Conservation (phyloP, 30 jellyfish, hydroid and myxozoan species). For the Aurelia coerulea region DNA sequence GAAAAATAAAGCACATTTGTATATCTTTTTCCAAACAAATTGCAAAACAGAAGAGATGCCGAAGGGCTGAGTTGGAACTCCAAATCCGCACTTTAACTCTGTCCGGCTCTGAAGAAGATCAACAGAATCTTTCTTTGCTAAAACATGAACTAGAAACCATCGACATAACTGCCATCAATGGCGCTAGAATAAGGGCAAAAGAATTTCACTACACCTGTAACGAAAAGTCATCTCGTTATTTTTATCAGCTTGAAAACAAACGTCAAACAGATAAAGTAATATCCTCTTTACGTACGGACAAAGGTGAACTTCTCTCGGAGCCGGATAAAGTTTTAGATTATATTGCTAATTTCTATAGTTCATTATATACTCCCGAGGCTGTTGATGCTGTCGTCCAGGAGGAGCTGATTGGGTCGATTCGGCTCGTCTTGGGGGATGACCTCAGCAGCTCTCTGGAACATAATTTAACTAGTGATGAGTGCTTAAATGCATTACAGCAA, state of each 20-base stretch:
- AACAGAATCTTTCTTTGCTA: background rate
- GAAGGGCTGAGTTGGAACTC: background rate
- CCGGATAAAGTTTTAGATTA: background rate
- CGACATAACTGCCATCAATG: background rate
- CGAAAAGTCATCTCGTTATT: slow-evolving; percentile 11
- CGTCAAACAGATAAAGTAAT: background rate
- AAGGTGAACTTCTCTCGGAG: background rate
- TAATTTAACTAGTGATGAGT: too few species aligned
- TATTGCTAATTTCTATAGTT: background rate
- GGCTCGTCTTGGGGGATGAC: too few species aligned
- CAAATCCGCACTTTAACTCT: too few species aligned
- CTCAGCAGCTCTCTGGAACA: too few species aligned
- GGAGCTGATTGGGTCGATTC: too few species aligned
- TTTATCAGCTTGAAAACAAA: background rate
- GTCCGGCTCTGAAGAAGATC: background rate
- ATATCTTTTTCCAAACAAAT: background rate
- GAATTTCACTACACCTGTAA: background rate
- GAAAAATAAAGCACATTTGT: slow-evolving; percentile 16
- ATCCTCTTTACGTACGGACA: background rate
- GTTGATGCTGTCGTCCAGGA: background rate
- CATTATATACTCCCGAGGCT: slow-evolving; percentile 10
- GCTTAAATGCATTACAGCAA: too few species aligned
- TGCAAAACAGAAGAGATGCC: background rate
- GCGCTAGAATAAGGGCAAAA: slow-evolving; percentile 10
- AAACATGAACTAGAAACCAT: background rate